Conservation (phyloP, 2,888 invertebrate species). For the Parascotia fuliginaria region DNA sequence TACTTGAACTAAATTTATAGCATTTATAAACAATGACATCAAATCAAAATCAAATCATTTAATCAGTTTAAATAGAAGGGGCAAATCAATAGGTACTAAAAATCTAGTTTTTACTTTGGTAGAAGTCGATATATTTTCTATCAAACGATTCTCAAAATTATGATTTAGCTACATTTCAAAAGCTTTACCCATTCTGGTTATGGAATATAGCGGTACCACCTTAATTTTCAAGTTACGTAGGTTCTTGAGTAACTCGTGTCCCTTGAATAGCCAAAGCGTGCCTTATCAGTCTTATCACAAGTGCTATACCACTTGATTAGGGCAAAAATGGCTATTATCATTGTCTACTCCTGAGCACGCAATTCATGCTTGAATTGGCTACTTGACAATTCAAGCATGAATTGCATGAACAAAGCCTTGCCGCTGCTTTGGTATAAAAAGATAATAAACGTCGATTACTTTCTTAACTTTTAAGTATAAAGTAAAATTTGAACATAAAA, state of each 20-base stretch:
- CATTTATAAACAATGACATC: no score
- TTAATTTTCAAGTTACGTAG: constrained; percentile 35
- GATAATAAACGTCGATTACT: constrained; percentile 1
- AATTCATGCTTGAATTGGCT: constrained; percentile 30
- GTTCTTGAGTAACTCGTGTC: constrained; percentile 50
- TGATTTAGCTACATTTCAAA: neutral
- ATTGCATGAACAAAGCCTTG: no score
- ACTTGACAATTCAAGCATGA: constrained; percentile 18
- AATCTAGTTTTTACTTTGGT: no score
- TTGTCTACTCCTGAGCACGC: constrained; percentile 33
- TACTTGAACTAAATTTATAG: no score
- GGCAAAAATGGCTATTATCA: constrained; percentile 52
- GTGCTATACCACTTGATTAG: constrained; percentile 58
- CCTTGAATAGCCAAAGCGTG: constrained; percentile 60
- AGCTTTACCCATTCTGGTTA: constrained; percentile 4
- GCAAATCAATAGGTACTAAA: no score
- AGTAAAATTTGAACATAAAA: neutral
- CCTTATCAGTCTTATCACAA: constrained; percentile 68
- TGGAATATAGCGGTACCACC: constrained; percentile 31
- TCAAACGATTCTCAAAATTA: no score
- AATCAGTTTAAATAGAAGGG: no score
- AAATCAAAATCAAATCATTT: no score
- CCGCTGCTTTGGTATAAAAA: constrained; percentile 13
- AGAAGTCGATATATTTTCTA: no score
- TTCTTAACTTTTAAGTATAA: neutral